phyloP scores from a whole-genome alignment of 2,888 invertebrate species.

The Cinara cedri region DNA sequence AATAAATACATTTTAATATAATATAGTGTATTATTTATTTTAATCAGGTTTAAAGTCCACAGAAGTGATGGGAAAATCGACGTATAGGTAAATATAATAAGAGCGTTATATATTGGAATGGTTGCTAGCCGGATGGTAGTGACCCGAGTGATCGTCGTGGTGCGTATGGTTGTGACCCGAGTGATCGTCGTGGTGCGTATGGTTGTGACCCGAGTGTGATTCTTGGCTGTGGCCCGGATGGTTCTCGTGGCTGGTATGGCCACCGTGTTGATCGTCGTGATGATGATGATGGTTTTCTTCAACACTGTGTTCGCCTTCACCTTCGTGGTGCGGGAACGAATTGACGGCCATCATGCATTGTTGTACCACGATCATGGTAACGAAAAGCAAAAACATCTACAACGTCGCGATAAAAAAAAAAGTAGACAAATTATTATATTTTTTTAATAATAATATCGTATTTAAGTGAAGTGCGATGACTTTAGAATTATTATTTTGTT shows the following conservation, averaged over 20 bases:
- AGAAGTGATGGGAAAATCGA: too few species aligned
- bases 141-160: background rate
- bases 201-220: background rate
- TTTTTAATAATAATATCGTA: too few species aligned
- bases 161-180: background rate
- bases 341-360: background rate
- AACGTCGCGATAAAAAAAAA: too few species aligned
- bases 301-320: background rate
- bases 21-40: too few species aligned
- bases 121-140: background rate
- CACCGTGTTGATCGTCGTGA: background rate
- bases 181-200: background rate
- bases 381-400: constrained; percentile 16
- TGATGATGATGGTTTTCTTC: background rate
- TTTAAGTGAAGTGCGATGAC: too few species aligned
- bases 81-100: too few species aligned
- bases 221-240: background rate
- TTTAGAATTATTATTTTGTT: too few species aligned
- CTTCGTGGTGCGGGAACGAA: background rate
- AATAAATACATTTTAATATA: too few species aligned
- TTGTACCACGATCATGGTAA: background rate
- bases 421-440: too few species aligned
- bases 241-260: background rate
- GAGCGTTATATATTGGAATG: too few species aligned
- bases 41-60: too few species aligned